A percentile compares a stretch with the other conserved stretches of the same genome.
These are phyloP conservation scores for Asbolus verrucosus DNA, from an alignment of 1,140 invertebrate genomes.

Conservation along the genomic window DNA sequence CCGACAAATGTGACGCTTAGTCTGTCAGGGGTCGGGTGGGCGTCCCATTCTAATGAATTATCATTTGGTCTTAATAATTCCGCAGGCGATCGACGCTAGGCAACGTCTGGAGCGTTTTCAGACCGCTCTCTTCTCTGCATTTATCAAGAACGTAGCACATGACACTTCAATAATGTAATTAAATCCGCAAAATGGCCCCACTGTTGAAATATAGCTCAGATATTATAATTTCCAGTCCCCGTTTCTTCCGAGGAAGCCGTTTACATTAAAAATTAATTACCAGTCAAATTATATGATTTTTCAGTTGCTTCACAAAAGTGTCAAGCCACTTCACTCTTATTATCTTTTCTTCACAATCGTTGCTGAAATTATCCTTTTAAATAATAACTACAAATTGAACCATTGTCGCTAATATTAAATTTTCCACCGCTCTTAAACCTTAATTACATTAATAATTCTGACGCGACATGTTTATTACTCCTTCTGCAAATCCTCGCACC, in stretches of 20 bases:
- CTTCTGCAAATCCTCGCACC: conserved; percentile 29
- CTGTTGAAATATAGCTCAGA: conserved; percentile 63
- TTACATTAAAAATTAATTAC: conserved; percentile 64
- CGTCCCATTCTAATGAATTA: conserved; percentile 56
- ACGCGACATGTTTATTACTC: conserved; percentile 37
- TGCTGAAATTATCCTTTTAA: conserved; percentile 35
- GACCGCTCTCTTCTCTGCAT: conserved; percentile 58
- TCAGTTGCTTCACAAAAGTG: conserved; percentile 43
- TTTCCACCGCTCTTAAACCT: conserved; percentile 36
- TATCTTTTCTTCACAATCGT: conserved; percentile 33
- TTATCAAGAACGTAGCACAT: conserved; percentile 64
- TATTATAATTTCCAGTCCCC: conserved; percentile 63
- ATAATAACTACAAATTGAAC: conserved; percentile 39
- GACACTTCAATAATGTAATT: conserved; percentile 66
- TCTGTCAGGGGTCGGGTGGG: conserved; percentile 39
- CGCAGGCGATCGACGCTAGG: conserved; percentile 47
- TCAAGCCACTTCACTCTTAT: conserved; percentile 40
- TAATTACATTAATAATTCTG: conserved; percentile 38
- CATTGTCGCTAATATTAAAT: conserved; percentile 38
- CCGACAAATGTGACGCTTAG: conserved; percentile 51
- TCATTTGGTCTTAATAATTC: conserved; percentile 60
- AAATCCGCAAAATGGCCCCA: conserved; percentile 64
- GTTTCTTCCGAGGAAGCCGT: conserved; percentile 55
- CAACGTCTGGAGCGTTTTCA: conserved; percentile 53
- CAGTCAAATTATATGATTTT: conserved; percentile 59